These are phyloP conservation scores for Acronicta aceris DNA, from an alignment of 2,888 invertebrate genomes.

Conservation along the genomic window DNA sequence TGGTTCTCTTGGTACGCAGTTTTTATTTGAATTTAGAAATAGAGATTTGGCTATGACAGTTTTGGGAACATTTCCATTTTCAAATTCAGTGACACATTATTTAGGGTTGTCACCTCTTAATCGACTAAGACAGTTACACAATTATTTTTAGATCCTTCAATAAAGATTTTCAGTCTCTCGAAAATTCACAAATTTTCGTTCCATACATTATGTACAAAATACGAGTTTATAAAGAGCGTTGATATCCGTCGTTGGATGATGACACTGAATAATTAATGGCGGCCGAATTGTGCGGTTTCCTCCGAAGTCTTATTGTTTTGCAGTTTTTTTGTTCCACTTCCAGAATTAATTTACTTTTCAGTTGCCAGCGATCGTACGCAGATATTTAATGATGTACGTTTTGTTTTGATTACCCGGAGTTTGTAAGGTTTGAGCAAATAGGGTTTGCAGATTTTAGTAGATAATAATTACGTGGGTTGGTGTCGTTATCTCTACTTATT, in stretches of 20 bases:
- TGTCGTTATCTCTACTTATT: conserved; percentile 21
- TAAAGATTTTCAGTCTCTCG: conserved; percentile 12
- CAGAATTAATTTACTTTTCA: conserved; percentile 80
- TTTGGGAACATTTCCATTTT: conserved; percentile 24
- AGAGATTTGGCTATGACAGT: conserved; percentile 1
- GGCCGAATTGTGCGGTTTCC: conserved; percentile 64
- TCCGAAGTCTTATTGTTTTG: conserved; percentile 61
- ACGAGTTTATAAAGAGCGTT: conserved; percentile 57
- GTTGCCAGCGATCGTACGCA: conserved; percentile 78
- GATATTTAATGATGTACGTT: conserved; percentile 75
- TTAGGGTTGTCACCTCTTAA: background rate
- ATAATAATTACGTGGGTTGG: conserved; percentile 26
- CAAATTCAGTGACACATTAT: conserved; percentile 7
- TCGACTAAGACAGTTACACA: conserved; percentile 1
- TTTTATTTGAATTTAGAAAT: conserved; percentile 33
- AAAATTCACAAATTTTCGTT: conserved; percentile 23
- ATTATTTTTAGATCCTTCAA: background rate
- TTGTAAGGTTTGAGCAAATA: conserved; percentile 52
- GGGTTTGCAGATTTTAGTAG: conserved; percentile 22
- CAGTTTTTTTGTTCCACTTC: conserved; percentile 75
- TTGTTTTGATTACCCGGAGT: conserved; percentile 57
- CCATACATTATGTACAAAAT: conserved; percentile 43
- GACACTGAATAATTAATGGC: conserved; percentile 81
- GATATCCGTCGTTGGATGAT: conserved; percentile 67
- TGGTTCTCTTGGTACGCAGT: conserved; percentile 25